phyloP scores from a whole-genome alignment of 2,797 vertebrate species.

The Octomys mimax region DNA sequence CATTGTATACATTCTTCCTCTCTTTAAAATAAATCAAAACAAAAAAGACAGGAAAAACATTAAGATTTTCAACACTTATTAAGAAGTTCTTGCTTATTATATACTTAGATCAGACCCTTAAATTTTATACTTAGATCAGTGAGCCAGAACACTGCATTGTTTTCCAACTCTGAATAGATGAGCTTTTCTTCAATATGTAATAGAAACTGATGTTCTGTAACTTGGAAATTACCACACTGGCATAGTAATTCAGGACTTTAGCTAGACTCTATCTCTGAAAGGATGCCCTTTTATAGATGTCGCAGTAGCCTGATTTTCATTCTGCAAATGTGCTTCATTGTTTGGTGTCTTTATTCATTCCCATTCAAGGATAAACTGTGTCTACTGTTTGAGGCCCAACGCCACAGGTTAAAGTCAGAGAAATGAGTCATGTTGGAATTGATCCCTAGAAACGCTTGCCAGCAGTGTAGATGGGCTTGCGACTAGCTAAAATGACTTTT shows the following conservation, averaged over 20 bases:
- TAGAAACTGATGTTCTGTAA: conserved; percentile 3
- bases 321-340: conserved; percentile 61
- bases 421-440: conserved; percentile 73
- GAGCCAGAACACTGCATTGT: neutral
- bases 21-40: too few relatives aligned
- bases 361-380: conserved; percentile 46
- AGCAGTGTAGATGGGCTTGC: conserved; percentile 10
- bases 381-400: conserved; percentile 21
- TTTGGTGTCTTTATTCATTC: conserved; percentile 4
- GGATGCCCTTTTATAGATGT: conserved; percentile 43
- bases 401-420: conserved; percentile 64
- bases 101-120: neutral
- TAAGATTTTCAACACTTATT: neutral
- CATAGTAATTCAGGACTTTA: neutral
- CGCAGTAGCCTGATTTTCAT: conserved; percentile 66
- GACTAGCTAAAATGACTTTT: conserved; percentile 20
- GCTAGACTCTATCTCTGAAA: conserved; percentile 45
- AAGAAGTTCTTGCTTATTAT: neutral
- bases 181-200: neutral
- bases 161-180: conserved; percentile 45
- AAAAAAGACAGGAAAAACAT: too few relatives aligned
- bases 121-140: conserved; percentile 12
- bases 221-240: conserved; percentile 5
- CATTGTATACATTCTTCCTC: too few relatives aligned
- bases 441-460: conserved; percentile 46